Conservation (phyloP, 2,797 vertebrate species). For the Crenuchus spilurus region DNA sequence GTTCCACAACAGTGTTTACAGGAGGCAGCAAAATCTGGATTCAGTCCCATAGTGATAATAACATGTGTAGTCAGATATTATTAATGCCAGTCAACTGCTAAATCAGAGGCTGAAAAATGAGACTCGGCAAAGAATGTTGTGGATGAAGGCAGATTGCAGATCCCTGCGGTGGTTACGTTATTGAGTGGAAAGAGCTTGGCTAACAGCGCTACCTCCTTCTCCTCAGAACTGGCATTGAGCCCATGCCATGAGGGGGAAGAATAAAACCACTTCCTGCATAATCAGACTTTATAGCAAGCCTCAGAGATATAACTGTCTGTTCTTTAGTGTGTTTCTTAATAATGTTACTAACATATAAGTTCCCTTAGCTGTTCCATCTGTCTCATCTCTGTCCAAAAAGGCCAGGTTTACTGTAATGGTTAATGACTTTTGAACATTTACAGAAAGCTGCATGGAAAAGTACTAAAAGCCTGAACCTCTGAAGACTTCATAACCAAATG, state of each 20-base stretch:
- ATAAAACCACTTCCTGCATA: constrained; percentile 58
- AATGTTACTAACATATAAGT: not conserved
- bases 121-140: constrained; percentile 45
- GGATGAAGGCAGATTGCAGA: constrained; percentile 47
- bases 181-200: constrained; percentile 57
- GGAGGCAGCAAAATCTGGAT: constrained; percentile 35
- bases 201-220: constrained; percentile 38
- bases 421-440: constrained; percentile 10
- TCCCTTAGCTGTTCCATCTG: not conserved
- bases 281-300: constrained; percentile 44
- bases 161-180: constrained; percentile 46
- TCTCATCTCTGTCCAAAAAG: not conserved
- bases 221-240: constrained; percentile 42
- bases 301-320: constrained; percentile 9
- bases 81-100: constrained; percentile 52
- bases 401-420: not conserved
- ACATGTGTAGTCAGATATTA: constrained; percentile 48
- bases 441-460: not conserved
- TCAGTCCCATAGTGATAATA: constrained; percentile 52
- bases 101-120: constrained; percentile 45
- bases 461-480: not conserved
- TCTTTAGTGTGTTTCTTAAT: constrained; percentile 1
- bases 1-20: not conserved
- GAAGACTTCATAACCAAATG: not conserved
- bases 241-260: constrained; percentile 45